Evolutionary conservation across 1,140 invertebrate genomes (phyloP), one percentile per base, ranked within the genome.

Genomic region (Lerema accius): DNA sequence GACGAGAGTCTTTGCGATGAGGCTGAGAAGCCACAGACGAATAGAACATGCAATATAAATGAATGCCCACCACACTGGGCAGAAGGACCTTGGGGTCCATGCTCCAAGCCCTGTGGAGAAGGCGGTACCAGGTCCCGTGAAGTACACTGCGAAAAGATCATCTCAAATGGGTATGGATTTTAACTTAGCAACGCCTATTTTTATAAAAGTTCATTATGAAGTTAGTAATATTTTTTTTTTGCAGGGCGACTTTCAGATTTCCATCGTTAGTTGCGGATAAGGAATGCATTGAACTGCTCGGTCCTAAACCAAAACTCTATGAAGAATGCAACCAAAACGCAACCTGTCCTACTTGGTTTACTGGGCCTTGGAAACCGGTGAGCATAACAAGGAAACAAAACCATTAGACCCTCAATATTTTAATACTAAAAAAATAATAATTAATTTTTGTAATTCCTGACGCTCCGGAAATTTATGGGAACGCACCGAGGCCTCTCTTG

Each of bases 41-140:
- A 93, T 58, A 93, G 96, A 78, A 91, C 91, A 5, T 99, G 98
- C 79, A 94, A 94, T 62, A 92, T 93, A 9, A 93, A 95, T 2
- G 92, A 96, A 0, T 99, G 98, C 89, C 93, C 95, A n/a, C 93
- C 97, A 0, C 93, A 93, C 51, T 99, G 97, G 97, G 91, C 94
- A 26, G 92, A 94, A 23, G 94, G 94, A 15, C 93, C 95, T 0
- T 99, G 98, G 98, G 92, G 94, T 7, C 88, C 93, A n/a, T 99
- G 98, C 80, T 96, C 94, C 15, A 94, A 94, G 65, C 93, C 93
- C 3, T 98, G 97, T 78, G 97, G 97, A 2, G 91, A 93, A 2
- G 95, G 94, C 63, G 96, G 94, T 66, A 93, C 92, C 39, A 94
- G 95, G 73, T 94, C 92, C 3, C 87, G 95, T 64, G 91, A 94